A percentile compares a stretch with the other conserved stretches of the same genome.
These are phyloP conservation scores for Fulica atra DNA, from an alignment of 2,113 vertebrate species.

Conservation along the genomic window DNA sequence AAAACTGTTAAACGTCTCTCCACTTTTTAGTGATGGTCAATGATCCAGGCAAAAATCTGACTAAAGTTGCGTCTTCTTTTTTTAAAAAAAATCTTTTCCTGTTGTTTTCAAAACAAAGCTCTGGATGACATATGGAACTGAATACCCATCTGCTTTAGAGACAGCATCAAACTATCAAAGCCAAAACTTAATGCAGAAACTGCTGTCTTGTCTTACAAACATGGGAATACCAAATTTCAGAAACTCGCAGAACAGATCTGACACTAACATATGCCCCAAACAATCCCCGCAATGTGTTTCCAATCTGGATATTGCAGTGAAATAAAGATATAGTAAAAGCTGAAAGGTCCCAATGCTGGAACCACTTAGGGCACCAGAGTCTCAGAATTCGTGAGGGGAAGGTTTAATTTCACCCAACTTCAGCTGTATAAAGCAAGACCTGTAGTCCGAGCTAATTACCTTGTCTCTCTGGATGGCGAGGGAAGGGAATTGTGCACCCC, in stretches of 20 bases:
- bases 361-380: background rate
- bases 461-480: fast-evolving
- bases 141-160: slow-evolving; percentile 32
- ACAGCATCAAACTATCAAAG: slow-evolving; percentile 20
- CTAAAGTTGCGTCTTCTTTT: background rate
- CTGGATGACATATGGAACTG: slow-evolving; percentile 17
- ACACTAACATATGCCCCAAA: background rate
- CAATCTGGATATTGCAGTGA: background rate
- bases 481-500: background rate
- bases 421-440: background rate
- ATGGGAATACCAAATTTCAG: slow-evolving; percentile 45
- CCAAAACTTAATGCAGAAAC: slow-evolving; percentile 26
- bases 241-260: slow-evolving; percentile 2
- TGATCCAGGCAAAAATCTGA: background rate
- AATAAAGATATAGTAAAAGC: background rate
- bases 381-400: background rate
- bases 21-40: background rate
- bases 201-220: slow-evolving; percentile 43
- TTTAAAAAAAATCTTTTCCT: background rate
- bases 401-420: background rate
- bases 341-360: background rate
- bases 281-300: background rate
- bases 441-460: background rate
- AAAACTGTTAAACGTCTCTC: background rate
- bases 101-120: slow-evolving; percentile 17